phyloP scores from a whole-genome alignment of 23 tunicate genomes.

The Halocynthia roretzi region DNA sequence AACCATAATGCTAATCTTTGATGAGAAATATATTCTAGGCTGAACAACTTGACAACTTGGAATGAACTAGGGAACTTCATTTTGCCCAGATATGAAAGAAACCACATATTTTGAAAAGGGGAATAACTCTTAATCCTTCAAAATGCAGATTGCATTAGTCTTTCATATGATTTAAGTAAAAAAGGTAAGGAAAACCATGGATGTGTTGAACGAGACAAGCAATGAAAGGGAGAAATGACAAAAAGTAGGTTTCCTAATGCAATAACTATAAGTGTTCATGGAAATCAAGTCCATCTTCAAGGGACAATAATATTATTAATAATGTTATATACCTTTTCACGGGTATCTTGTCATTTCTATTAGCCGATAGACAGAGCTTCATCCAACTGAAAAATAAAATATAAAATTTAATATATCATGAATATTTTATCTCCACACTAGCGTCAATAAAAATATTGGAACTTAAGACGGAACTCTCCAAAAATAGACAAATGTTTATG shows the following conservation, averaged over 20 bases:
- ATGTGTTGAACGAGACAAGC: too few relatives aligned
- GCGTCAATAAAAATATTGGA: too few relatives aligned
- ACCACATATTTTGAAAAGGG: not conserved
- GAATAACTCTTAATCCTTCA: not conserved
- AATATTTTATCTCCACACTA: not conserved
- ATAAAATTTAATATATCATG: not conserved
- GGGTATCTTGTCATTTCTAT: conserved; percentile 16
- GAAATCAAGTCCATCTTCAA: too few relatives aligned
- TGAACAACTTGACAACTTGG: too few relatives aligned
- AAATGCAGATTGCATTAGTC: not conserved
- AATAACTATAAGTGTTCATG: too few relatives aligned
- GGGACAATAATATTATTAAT: not conserved
- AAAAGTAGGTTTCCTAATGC: too few relatives aligned
- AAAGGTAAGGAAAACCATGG: not conserved
- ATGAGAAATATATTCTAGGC: too few relatives aligned
- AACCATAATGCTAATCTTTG: too few relatives aligned
- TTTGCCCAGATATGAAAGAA: too few relatives aligned
- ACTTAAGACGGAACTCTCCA: too few relatives aligned
- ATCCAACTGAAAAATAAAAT: conserved; percentile 10
- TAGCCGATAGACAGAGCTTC: conserved; percentile 13
- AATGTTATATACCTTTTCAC: conserved; percentile 18
- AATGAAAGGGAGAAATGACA: too few relatives aligned
- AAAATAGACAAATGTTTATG: conserved; percentile 2
- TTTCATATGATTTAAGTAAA: not conserved
- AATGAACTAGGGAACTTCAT: too few relatives aligned